Evolutionary conservation across 2,113 vertebrate species (phyloP), one percentile per base, ranked within the genome.

Genomic region (Pseudorhombus dupliciocellatus): DNA sequence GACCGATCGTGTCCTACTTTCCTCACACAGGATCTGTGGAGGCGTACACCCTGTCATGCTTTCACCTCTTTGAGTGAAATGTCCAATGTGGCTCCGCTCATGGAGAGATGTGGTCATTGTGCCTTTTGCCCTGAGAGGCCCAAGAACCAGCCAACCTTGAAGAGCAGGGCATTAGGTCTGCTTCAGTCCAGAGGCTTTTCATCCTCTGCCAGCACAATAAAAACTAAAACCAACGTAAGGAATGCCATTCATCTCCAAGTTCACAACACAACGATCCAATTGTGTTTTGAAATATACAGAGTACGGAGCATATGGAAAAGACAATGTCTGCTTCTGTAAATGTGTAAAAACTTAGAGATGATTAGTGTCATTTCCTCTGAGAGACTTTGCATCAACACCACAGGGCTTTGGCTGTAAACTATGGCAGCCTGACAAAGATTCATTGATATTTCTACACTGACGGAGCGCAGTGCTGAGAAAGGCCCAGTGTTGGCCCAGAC

Each of bases 31-130:
- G 79, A 74, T 68, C 70, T 70, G 66, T 62, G 84, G 83, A 84
- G 85, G 88, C 84, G 84, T 86, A 55, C 65, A 73, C 20, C 46
- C 68, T 78, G 75, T 78, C 85, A 83, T n/a, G 66, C 79, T 73
- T 59, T 61, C 69, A 81, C 57, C 57, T 79, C 70, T 89, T 83
- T 87, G 77, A 90, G 84, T 84, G 87, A 70, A 70, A 80, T 37
- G 60, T 83, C 80, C 78, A 75, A 65, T 74, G 66, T 66, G 59
- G 73, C 57, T 70, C 50, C 10, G 22, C 82, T 84, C 78, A 79
- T 75, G 73, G 61, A 84, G 81, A 87, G 84, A 82, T 58, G 74
- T 72, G 76, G 79, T 85, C 88, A 87, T 90, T 89, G 86, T 90
- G 76, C 70, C 71, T 42, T 52, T 57, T 81, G 79, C 73, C 76